Evolutionary conservation across 1,140 invertebrate species (phyloP).

Genomic region (Bombus confusus): DNA sequence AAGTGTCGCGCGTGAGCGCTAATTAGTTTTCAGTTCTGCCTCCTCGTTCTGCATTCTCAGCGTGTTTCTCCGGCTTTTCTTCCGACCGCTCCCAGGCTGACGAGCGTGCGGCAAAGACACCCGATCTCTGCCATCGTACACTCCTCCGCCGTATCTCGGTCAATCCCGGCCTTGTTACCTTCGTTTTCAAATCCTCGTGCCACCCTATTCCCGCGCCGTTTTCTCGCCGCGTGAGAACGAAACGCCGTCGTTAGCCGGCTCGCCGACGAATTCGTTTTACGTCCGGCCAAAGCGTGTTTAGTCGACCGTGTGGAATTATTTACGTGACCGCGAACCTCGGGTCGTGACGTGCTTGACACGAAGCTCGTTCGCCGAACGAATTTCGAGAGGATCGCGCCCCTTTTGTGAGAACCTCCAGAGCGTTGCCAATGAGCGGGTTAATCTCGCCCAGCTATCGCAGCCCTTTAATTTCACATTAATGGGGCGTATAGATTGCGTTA

Average conservation of each 20-base stretch:
- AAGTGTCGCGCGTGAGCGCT: slow-evolving; percentile 42
- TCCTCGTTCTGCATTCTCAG: not conserved
- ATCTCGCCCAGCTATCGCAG: not conserved
- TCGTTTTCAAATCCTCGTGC: not conserved
- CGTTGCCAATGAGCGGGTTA: not conserved
- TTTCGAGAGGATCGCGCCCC: not conserved
- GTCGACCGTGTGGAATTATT: slow-evolving; percentile 5
- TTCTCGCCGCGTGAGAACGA: not conserved
- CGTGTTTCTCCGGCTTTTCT: slow-evolving; percentile 7
- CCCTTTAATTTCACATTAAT: not conserved
- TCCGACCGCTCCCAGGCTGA: not conserved
- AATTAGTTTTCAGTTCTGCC: slow-evolving; percentile 51
- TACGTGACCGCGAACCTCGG: slow-evolving; percentile 11
- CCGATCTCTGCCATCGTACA: not conserved
- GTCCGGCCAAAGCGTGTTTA: no score
- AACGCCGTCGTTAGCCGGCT: not conserved
- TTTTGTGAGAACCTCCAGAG: not conserved
- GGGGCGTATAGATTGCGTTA: not conserved
- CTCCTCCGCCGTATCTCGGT: not conserved
- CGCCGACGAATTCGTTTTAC: not conserved
- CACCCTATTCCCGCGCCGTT: not conserved
- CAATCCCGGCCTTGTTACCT: slow-evolving; percentile 6
- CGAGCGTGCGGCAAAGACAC: not conserved
- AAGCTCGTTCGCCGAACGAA: not conserved
- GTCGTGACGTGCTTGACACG: not conserved